Percentiles rank a stretch among this genome's conserved stretches.
phyloP scores from a whole-genome alignment of 2,797 vertebrate species.

The Cephalopachus bancanus region DNA sequence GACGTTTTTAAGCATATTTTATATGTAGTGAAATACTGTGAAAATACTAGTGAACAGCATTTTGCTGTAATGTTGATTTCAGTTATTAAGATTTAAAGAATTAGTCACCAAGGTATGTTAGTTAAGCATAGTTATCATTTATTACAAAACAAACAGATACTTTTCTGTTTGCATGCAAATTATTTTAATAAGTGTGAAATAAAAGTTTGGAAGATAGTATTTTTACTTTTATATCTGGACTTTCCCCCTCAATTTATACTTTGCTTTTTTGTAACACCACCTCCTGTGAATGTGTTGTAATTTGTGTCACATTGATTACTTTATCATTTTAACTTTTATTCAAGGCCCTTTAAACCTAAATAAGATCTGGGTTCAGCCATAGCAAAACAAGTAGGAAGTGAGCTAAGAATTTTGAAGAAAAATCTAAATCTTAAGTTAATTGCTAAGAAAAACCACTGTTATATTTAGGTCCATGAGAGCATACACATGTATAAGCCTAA shows the following conservation, averaged over 20 bases:
- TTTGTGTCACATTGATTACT: slow-evolving; percentile 56
- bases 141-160: slow-evolving; percentile 73
- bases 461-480: slow-evolving; percentile 68
- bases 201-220: slow-evolving; percentile 80
- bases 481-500: slow-evolving; percentile 69
- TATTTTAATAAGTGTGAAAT: slow-evolving; percentile 86
- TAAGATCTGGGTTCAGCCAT: slow-evolving; percentile 62
- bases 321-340: slow-evolving; percentile 74
- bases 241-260: slow-evolving; percentile 65
- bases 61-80: slow-evolving; percentile 87
- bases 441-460: slow-evolving; percentile 69
- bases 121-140: slow-evolving; percentile 81
- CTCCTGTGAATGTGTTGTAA: slow-evolving; percentile 66
- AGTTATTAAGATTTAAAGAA: slow-evolving; percentile 78
- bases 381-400: slow-evolving; percentile 71
- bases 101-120: slow-evolving; percentile 85
- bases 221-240: slow-evolving; percentile 84
- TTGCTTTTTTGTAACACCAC: slow-evolving; percentile 58
- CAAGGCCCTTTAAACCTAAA: slow-evolving; percentile 64
- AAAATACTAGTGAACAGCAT: slow-evolving; percentile 87
- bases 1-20: slow-evolving; percentile 89
- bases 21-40: slow-evolving; percentile 88
- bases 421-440: slow-evolving; percentile 59
- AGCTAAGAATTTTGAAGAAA: slow-evolving; percentile 64
- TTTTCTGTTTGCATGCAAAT: slow-evolving; percentile 86